phyloP scores from a whole-genome alignment of 2,888 invertebrate genomes.

The Melanargia galathea region DNA sequence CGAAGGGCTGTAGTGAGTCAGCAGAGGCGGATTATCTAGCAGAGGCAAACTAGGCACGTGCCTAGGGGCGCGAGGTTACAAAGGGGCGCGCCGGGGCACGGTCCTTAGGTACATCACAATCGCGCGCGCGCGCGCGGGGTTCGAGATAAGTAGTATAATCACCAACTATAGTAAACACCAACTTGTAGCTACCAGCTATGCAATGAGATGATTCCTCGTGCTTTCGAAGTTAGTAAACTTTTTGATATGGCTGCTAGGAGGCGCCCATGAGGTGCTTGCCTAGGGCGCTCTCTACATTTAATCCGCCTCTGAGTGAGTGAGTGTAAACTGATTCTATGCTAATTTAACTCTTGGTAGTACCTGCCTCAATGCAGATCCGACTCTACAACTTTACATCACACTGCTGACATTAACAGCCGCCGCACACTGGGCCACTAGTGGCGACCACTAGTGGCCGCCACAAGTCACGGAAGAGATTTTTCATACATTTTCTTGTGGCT shows the following conservation, averaged over 20 bases:
- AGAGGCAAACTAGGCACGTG: too few species aligned
- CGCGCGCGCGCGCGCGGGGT: too few species aligned
- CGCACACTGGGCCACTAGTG: too few species aligned
- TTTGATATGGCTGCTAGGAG: neutral
- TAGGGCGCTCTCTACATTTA: neutral
- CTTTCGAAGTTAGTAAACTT: neutral
- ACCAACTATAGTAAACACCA: neutral
- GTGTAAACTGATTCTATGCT: too few species aligned
- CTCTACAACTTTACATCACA: slow-evolving; percentile 30
- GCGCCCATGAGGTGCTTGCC: neutral
- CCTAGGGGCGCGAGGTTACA: too few species aligned
- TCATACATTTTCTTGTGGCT: too few species aligned
- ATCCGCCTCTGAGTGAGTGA: neutral
- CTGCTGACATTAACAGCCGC: slow-evolving; percentile 34
- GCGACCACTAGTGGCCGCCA: too few species aligned
- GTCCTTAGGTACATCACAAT: too few species aligned
- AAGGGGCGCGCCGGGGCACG: too few species aligned
- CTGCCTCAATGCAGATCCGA: neutral
- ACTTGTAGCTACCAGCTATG: neutral
- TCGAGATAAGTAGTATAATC: neutral
- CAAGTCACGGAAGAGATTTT: too few species aligned
- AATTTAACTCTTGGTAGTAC: neutral
- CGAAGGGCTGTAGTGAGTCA: too few species aligned
- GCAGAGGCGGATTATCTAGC: too few species aligned
- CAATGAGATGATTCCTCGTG: neutral